Evolutionary conservation across 2,113 vertebrate genomes (phyloP), one percentile per base, ranked within the genome.

Genomic region (Fulmarus glacialis): DNA sequence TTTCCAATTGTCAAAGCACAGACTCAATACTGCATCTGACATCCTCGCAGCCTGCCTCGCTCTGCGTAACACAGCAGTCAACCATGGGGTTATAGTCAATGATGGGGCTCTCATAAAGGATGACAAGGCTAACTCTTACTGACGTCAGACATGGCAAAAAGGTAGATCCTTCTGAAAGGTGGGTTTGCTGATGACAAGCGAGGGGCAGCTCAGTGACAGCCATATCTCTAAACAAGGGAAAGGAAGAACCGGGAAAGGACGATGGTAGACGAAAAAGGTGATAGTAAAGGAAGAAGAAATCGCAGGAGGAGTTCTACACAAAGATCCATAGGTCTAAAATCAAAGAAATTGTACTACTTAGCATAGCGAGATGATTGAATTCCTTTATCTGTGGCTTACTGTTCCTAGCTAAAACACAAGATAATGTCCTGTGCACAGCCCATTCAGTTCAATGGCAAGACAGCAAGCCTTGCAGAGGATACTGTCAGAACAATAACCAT

Each of bases 91-190:
- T 95, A 86, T 8, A 95, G 80, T 45, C 67, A 93, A 97, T 97
- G 95, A 96, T 89, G 86, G 83, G 42, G 55, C 89, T 75, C 87
- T 85, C 91, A 84, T 40, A 83, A 93, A 92, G 68, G 94, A 95
- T 94, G 97, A 93, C 82, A 96, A 94, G 95, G 79, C 42, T 97
- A 91, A 81, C 73, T 91, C 95, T 81, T 79, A 82, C 93, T 93
- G 93, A 90, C 89, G 94, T 94, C 79, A 95, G 82, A 91, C 68
- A 74, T 12, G 58, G 79, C 73, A 85, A 71, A 95, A 64, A 95
- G 73, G 73, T 48, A 78, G 90, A 45, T 92, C 67, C 84, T 85
- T 88, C 82, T 89, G 80, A 97, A 96, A 91, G 59, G 82, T 72
- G 81, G 29, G 29, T 71, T 96, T 92, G 50, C 50, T 52, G 89